Evolutionary conservation across 2,113 vertebrate genomes (phyloP), one percentile per base, ranked within the genome.

Genomic region (Colaptes auratus): DNA sequence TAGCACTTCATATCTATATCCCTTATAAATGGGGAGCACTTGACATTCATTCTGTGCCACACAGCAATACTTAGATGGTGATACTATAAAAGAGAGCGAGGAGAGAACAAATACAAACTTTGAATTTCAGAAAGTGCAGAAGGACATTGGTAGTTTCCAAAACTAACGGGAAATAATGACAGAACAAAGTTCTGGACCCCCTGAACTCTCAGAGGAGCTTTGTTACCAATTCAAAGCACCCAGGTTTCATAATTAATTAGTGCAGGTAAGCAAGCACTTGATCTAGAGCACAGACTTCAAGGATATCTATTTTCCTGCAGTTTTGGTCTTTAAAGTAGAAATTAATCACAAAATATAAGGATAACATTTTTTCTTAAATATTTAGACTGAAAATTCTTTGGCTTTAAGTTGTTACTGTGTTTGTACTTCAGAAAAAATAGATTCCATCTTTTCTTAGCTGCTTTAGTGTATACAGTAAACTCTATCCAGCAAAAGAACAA

Each of bases 11-110:
- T 65, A 96, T 87, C 86, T 94, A 86, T 95, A 92, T 69, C 39
- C 39, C 39, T 39, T 88, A 83, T 86, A 93, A 90, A 91, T 81
- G 77, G 59, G 81, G 63, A 87, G 53, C 86, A 81, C 95, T 39
- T 97, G 95, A 95, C 95, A 96, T 97, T 97, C 80, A 81, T 96
- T 94, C 74, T 91, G 75, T 88, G 86, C n/a, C 92, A 90, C 65
- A 87, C 61, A 86, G 73, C 52, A 95, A 79, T 91, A 79, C 82
- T 91, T 81, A 73, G 61, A 36, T 65, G 21, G 50, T 84, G 52
- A 78, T 89, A 60, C 55, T 78, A 60, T 35, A 91, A 46, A 76
- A 60, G 20, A 93, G 61, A 63, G n/a, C 60, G 27, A 65, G 94
- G 64, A 85, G 70, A 81, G 86, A 89, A 61, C 44, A 89, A 93